These are phyloP conservation scores for Phengaris alcon DNA, from an alignment of 2,888 invertebrate species.

Conservation along the genomic window DNA sequence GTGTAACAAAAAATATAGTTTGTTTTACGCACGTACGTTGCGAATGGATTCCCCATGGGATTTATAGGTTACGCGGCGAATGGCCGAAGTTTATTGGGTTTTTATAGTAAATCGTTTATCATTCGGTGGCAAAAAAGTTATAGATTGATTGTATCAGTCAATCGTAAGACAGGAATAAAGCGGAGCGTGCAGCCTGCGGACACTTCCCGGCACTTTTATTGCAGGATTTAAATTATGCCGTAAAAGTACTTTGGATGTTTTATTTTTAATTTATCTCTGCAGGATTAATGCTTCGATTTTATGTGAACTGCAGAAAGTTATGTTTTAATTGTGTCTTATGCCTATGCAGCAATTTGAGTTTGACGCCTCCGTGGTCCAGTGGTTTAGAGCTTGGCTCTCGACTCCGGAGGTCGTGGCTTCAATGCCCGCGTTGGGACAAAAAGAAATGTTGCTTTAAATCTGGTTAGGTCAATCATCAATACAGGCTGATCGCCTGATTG, in stretches of 20 bases:
- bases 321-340: neutral
- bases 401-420: too few relatives aligned
- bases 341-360: too few relatives aligned
- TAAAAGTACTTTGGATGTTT: slow-evolving; percentile 1
- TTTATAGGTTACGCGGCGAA: slow-evolving; percentile 62
- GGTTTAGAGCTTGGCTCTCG: too few relatives aligned
- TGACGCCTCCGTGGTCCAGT: too few relatives aligned
- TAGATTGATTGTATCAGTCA: slow-evolving; percentile 32
- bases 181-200: neutral
- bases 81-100: slow-evolving; percentile 46
- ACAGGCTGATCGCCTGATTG: too few relatives aligned
- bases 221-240: slow-evolving; percentile 6
- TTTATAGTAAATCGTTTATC: slow-evolving; percentile 51
- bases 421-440: too few relatives aligned
- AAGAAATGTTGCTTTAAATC: too few relatives aligned
- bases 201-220: neutral
- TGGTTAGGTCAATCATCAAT: too few relatives aligned
- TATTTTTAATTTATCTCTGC: neutral
- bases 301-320: neutral
- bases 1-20: slow-evolving; percentile 42
- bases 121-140: slow-evolving; percentile 42
- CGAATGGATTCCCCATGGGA: slow-evolving; percentile 62
- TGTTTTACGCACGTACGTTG: slow-evolving; percentile 66
- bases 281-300: neutral
- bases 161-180: slow-evolving; percentile 23